A percentile compares a stretch with the other conserved stretches of the same genome.
phyloP scores from a whole-genome alignment of 2,888 invertebrate genomes.

The Drosophila acutilabella region DNA sequence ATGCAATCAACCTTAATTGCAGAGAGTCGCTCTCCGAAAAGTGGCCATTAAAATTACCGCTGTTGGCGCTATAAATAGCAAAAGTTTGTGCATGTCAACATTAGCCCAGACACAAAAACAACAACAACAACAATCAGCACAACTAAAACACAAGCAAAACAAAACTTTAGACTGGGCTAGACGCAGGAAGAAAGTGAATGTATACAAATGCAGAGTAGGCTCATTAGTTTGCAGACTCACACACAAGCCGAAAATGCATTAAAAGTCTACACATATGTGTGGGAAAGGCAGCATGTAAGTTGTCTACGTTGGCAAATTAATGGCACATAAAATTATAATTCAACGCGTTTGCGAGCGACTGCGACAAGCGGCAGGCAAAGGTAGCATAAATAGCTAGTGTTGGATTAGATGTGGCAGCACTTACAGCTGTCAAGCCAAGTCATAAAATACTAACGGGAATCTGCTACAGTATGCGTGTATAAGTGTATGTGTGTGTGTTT shows the following conservation, averaged over 20 bases:
- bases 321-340: constrained; percentile 81
- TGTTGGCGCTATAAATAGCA: constrained; percentile 57
- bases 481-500: constrained; percentile 9
- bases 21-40: constrained; percentile 30
- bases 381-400: constrained; percentile 47
- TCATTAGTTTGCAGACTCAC: constrained; percentile 62
- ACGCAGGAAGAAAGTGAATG: constrained; percentile 10
- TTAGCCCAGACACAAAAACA: constrained; percentile 47
- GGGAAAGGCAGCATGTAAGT: constrained; percentile 14
- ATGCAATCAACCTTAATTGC: constrained; percentile 76
- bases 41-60: constrained; percentile 59
- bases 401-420: constrained; percentile 55
- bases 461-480: constrained; percentile 18
- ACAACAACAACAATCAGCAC: constrained; percentile 16
- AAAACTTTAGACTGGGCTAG: neutral
- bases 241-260: constrained; percentile 53
- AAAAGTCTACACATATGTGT: constrained; percentile 34
- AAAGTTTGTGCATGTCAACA: constrained; percentile 55
- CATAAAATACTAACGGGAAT: constrained; percentile 63
- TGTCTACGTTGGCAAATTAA: constrained; percentile 72
- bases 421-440: constrained; percentile 61
- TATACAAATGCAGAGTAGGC: constrained; percentile 51
- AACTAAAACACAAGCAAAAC: constrained; percentile 14
- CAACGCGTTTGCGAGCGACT: constrained; percentile 65
- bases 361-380: constrained; percentile 49